Conservation (phyloP, 2,113 vertebrate genomes). For the Genyomyrus donnyi region DNA sequence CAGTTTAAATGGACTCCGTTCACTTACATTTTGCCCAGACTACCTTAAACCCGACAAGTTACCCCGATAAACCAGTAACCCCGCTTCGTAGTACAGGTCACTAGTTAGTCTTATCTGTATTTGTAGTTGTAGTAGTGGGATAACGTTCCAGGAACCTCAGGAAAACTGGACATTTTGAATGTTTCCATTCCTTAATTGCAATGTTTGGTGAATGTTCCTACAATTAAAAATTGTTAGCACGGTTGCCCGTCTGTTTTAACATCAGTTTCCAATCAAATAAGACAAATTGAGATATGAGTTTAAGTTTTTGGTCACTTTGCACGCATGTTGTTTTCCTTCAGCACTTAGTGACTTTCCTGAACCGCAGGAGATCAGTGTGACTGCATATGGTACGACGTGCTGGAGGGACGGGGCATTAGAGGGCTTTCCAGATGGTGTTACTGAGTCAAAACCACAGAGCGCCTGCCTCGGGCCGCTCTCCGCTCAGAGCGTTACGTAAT, state of each 20-base stretch:
- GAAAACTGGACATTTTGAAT: neutral
- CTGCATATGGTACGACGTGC: neutral
- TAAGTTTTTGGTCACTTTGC: neutral
- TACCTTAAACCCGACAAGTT: too few relatives aligned
- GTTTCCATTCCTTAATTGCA: neutral
- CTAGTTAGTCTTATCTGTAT: neutral
- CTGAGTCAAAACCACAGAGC: conserved; percentile 1
- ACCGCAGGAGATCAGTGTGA: neutral
- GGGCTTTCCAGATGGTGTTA: conserved; percentile 17
- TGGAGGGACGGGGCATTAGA: neutral
- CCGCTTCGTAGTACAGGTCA: too few relatives aligned
- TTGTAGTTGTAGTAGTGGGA: neutral
- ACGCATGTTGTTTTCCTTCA: neutral
- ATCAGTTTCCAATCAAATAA: neutral
- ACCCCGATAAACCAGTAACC: too few relatives aligned
- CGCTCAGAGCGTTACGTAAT: neutral
- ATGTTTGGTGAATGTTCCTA: neutral
- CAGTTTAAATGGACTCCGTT: too few relatives aligned
- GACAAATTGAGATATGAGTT: neutral
- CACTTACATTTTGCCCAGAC: too few relatives aligned
- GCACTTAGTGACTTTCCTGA: conserved; percentile 6
- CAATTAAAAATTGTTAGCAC: neutral
- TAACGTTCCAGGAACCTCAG: neutral
- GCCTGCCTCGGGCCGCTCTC: neutral
- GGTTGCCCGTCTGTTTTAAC: neutral